A percentile compares a stretch with the other conserved stretches of the same genome.
phyloP scores from a whole-genome alignment of 2,888 invertebrate genomes.

The Ophion obscuratus region DNA sequence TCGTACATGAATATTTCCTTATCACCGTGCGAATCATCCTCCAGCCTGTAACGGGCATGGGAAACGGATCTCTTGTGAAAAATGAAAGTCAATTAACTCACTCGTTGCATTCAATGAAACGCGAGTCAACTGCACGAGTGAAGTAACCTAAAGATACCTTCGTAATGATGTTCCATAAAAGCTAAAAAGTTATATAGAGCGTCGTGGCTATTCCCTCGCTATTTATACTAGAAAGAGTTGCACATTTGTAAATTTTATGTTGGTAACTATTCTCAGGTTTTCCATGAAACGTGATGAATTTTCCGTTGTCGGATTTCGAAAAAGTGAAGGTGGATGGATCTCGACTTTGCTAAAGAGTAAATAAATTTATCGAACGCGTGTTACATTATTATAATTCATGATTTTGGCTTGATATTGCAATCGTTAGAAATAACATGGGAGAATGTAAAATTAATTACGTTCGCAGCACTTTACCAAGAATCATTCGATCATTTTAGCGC shows the following conservation, averaged over 20 bases:
- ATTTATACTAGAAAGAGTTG: not conserved
- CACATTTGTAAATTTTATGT: not conserved
- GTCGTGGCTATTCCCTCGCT: not conserved
- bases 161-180: constrained; percentile 3
- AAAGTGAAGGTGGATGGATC: too few species aligned
- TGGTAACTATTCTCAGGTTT: not conserved
- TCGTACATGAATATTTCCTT: constrained; percentile 96
- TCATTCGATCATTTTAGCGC: too few species aligned
- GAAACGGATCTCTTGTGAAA: constrained; percentile 36
- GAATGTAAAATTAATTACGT: too few species aligned
- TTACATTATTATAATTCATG: too few species aligned
- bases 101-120: constrained; percentile 6
- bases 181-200: not conserved
- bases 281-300: not conserved
- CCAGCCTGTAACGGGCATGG: constrained; percentile 83
- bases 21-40: constrained; percentile 84
- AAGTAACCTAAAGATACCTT: not conserved
- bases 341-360: too few species aligned
- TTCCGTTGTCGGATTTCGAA: not conserved
- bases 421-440: too few species aligned
- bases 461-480: too few species aligned
- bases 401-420: too few species aligned
- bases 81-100: constrained; percentile 24
- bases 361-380: too few species aligned
- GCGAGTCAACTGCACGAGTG: not conserved